These are phyloP conservation scores for Pipra filicauda DNA, from an alignment of 2,113 vertebrate species.

Conservation along the genomic window DNA sequence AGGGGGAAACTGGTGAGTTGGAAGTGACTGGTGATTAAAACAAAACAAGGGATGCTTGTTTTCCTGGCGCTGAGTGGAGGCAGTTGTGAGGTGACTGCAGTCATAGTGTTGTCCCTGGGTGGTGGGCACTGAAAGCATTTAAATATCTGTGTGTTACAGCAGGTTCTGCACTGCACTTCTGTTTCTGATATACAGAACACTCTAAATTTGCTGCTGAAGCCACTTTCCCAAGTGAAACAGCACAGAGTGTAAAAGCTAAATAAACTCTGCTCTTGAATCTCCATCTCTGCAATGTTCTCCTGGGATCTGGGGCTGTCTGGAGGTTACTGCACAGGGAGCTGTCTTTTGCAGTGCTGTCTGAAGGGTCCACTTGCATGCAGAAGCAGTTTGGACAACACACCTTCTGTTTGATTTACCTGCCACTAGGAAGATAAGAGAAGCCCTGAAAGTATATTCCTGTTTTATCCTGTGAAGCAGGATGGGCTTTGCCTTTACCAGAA, in stretches of 20 bases:
- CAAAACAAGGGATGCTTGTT: accelerated
- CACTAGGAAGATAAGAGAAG: background rate
- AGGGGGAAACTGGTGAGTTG: slow-evolving; percentile 91
- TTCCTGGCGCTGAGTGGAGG: background rate
- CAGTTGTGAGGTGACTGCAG: background rate
- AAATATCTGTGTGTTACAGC: background rate
- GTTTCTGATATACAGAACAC: background rate
- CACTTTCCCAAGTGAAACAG: background rate
- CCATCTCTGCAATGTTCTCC: background rate
- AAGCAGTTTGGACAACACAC: background rate
- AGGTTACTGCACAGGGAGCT: background rate
- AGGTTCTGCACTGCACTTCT: background rate
- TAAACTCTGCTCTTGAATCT: background rate
- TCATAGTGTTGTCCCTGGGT: accelerated
- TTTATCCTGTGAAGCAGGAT: background rate
- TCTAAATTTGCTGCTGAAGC: background rate
- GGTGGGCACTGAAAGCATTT: background rate
- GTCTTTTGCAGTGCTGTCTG: background rate
- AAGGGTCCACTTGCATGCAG: background rate
- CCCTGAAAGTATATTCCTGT: background rate
- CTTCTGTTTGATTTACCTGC: background rate
- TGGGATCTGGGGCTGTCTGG: background rate
- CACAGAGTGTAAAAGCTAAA: background rate
- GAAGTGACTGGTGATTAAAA: background rate
- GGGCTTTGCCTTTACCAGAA: background rate